Evolutionary conservation across 64 coral and sea anemone genomes (phyloP), one percentile per base, ranked within the genome.

Genomic region (Catalaphyllia jardinei): DNA sequence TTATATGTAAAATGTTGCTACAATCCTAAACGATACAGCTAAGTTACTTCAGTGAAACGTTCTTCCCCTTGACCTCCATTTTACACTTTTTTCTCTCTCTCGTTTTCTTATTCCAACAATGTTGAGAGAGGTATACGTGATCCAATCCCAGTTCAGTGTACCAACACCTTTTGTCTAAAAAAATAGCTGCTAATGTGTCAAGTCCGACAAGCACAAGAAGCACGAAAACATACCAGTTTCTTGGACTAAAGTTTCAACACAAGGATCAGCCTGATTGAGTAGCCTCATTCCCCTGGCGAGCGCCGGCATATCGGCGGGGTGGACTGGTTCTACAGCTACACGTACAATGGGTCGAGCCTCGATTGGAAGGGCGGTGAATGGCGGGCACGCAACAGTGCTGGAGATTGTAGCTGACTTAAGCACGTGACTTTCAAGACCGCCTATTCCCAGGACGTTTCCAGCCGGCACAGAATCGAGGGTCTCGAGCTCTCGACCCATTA

Each of bases 361-460:
- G 2, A 95, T 78, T 28, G 88, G 93, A 29, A 99, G 91, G 19
- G 97, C 93, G 9, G 92, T 99, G 49, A 99, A 99, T 17, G 97
- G 88, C 25, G 97, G 97, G 60, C 97, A 99, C 14, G 82, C 29
- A 4, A 88, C 77, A 64, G 97, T 93, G 60, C 91, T 99, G 77
- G 97, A 95, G 55, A 99, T 93, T 33, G 97, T 99, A 19, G 97
- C 97, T 55, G 97, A 95, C 84, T 99, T 99, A 19, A 99, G 91
- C 49, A 99, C 84, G 76, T 93, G 65, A 76, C 93, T 91, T 57
- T 99, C 93, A 52, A 99, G 73, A 13, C 97, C 97, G 11, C 97
- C 97, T 33, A 99, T 93, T 24, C 96, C 96, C 15, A 99, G 79
- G 38, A 99, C 92, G 77, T 95, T 99, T 16, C 97, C 97, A 31